Conservation (phyloP, 2,888 invertebrate genomes). For the Argyresthia albistria region DNA sequence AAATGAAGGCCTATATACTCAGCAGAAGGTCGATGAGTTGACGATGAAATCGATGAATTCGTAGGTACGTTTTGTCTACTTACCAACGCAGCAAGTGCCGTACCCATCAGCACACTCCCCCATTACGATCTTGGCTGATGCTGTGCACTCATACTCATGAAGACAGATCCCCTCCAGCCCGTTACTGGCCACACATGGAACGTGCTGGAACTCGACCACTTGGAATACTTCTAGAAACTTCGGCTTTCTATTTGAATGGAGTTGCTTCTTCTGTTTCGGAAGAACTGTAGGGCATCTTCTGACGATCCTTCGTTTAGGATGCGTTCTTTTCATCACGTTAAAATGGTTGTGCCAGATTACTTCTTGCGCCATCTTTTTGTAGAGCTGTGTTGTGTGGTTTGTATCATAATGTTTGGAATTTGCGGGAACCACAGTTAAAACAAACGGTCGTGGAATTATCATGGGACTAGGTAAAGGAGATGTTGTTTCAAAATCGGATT, state of each 20-base stretch:
- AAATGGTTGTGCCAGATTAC: constrained; percentile 17
- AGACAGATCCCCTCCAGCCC: constrained; percentile 81
- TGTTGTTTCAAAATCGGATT: neutral
- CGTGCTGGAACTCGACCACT: constrained; percentile 79
- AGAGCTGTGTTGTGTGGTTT: neutral
- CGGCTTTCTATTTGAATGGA: constrained; percentile 16
- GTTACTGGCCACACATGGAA: constrained; percentile 67
- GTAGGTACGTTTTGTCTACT: constrained; percentile 39
- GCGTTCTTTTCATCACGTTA: constrained; percentile 10
- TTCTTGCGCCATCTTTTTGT: neutral
- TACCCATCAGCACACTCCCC: constrained; percentile 82
- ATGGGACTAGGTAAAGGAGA: neutral
- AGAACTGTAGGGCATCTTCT: constrained; percentile 24
- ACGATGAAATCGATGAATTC: too few relatives aligned
- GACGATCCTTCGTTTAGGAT: constrained; percentile 22
- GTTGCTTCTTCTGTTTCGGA: constrained; percentile 15
- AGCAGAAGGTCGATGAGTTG: too few relatives aligned
- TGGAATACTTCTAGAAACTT: constrained; percentile 79
- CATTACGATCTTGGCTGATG: constrained; percentile 73
- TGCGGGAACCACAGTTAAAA: neutral
- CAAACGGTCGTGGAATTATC: neutral
- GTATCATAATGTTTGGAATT: neutral
- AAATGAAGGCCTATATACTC: too few relatives aligned
- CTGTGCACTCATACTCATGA: constrained; percentile 76
- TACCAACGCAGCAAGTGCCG: constrained; percentile 84